phyloP scores from a whole-genome alignment of 37 sponge, comb jelly and placozoan species.

The Petrosia ficiformis region DNA sequence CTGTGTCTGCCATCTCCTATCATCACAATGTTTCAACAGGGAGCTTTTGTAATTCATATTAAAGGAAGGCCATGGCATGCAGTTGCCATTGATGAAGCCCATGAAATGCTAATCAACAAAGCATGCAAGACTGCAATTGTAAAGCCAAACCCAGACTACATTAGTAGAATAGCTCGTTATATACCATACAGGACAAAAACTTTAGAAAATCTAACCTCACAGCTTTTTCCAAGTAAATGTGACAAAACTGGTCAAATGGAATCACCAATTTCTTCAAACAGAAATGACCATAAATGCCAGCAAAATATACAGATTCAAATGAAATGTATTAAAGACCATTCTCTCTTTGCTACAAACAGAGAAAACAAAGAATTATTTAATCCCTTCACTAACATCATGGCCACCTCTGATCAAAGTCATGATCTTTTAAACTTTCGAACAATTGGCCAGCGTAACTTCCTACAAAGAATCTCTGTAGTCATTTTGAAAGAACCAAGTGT shows the following conservation, averaged over 20 bases:
- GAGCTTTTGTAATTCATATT: neutral
- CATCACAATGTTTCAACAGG: slow-evolving; percentile 2
- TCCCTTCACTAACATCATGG: slow-evolving; percentile 15
- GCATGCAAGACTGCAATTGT: slow-evolving; percentile 10
- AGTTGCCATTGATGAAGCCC: slow-evolving; percentile 18
- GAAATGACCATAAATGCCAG: slow-evolving; percentile 4
- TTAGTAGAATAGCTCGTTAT: neutral
- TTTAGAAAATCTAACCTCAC: neutral
- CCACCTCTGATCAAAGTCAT: neutral
- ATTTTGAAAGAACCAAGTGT: slow-evolving; percentile 30
- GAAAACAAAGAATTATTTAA: neutral
- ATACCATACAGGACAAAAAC: slow-evolving; percentile 4
- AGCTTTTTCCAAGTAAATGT: slow-evolving; percentile 8
- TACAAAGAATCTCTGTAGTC: neutral
- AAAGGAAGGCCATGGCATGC: slow-evolving; percentile 15
- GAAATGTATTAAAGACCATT: neutral
- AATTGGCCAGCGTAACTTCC: slow-evolving; percentile 19
- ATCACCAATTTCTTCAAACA: slow-evolving; percentile 4
- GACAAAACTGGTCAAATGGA: neutral
- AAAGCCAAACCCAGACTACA: slow-evolving; percentile 13
- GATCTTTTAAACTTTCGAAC: slow-evolving; percentile 11
- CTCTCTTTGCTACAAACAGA: neutral
- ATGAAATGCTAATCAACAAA: slow-evolving; percentile 18
- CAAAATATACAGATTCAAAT: slow-evolving; percentile 1
- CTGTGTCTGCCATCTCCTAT: neutral